Evolutionary conservation across 2,113 vertebrate genomes (phyloP), one percentile per base, ranked within the genome.

Genomic region (Amphilophus citrinellus): DNA sequence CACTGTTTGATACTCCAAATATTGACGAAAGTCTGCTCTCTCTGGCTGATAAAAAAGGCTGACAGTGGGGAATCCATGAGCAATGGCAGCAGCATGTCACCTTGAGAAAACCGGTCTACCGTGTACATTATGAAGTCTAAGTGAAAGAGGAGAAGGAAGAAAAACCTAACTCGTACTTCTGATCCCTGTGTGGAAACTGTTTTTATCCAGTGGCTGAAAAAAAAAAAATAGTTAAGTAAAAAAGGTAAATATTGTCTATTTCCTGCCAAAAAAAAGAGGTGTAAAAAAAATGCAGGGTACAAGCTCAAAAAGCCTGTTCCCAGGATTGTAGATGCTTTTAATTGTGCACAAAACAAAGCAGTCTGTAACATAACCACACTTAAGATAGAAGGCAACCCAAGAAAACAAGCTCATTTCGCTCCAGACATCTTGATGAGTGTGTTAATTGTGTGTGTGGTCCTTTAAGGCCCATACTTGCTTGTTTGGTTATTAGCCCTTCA

Each of bases 351-450:
- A 60, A 82, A 44, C 79, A 83, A 42, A 79, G 61, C 76, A 24
- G 35, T 22, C 60, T 80, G 58, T 50, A 60, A 71, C 81, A 14
- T 14, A 59, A 76, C 59, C 79, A 73, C 71, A 71, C 58, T 76
- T 37, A 42, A 87, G 83, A 75, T 65, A 66, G 83, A 84, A 83
- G 86, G 84, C 56, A 89, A 91, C 35, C 24, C 17, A 61, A 79
- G 60, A 87, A 89, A 90, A 83, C 85, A 87, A 75, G 77, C 90
- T 82, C 20, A 73, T 83, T 92, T 89, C 32, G 61, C 73, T 62
- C 91, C 91, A 94, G 92, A 94, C 92, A 94, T 93, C 91, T 93
- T 87, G 85, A 92, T 93, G 76, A 89, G 84, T 82, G 80, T 73
- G 79, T 89, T 66, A 90, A 82, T 87, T 78, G 86, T 87, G 91